These are phyloP conservation scores for human DNA, from an alignment of 2,113 vertebrate genomes.

Conservation along the genomic window DNA sequence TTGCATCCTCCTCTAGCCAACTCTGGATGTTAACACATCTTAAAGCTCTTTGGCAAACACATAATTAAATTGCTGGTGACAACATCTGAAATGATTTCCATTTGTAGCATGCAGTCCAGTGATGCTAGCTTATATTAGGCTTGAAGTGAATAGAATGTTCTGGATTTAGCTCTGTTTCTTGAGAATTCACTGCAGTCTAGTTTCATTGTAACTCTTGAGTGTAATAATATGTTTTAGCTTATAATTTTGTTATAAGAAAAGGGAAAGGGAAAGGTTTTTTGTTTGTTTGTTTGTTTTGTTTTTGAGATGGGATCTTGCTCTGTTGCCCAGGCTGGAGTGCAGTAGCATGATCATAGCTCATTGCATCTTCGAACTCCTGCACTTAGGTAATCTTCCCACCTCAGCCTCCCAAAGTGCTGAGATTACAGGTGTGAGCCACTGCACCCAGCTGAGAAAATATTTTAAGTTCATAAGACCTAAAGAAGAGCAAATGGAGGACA, in stretches of 20 bases:
- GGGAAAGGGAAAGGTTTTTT: no score
- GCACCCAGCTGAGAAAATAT: background rate
- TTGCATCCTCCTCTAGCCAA: background rate
- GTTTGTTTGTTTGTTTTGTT: no score
- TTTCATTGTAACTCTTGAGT: constrained; percentile 12
- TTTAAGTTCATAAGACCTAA: background rate
- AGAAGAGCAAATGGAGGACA: background rate
- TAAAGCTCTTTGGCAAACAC: constrained; percentile 23
- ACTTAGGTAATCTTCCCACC: no score
- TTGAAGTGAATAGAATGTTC: background rate
- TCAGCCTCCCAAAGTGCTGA: no score
- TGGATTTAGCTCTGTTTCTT: background rate
- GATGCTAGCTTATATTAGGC: background rate
- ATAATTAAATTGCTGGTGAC: background rate
- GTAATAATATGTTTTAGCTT: constrained; percentile 19
- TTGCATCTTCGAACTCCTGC: no score
- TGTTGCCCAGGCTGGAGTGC: no score
- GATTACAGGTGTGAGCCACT: no score
- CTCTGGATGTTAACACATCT: background rate
- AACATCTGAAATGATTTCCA: background rate
- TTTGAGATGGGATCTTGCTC: no score
- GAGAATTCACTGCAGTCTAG: background rate
- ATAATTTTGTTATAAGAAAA: background rate
- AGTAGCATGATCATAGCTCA: no score
- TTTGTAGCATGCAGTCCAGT: background rate